Evolutionary conservation across 2,888 invertebrate species (phyloP), one percentile per base, ranked within the genome.

Genomic region (Apamea sordens): DNA sequence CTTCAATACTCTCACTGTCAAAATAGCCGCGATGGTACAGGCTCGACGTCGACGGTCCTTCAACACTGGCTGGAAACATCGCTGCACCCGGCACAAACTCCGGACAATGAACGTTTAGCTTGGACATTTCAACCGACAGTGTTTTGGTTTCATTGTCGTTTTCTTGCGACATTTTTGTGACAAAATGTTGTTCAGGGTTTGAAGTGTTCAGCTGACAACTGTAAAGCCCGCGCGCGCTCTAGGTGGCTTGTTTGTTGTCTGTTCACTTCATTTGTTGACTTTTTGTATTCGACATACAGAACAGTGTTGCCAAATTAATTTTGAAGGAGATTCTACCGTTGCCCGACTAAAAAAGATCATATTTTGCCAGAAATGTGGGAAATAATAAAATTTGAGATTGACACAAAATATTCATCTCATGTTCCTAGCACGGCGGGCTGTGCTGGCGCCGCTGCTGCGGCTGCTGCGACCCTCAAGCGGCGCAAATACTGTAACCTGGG

Each of bases 21-120:
- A 36, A 5, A 36, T 5, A 36, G 36, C 5, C 5, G 36, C 5
- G 36, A 36, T 5, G 36, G 36, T 36, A 36, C 36, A 36, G 36
- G 36, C 5, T 36, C 7, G 73, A 47, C 13, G 47, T 47, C 47
- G 47, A 73, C 36, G 65, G 73, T 41, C 50, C 74, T 44, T 56
- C 74, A 56, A 15, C 24, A 69, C 69, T 56, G 24, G 56, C 6
- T 53, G 69, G 69, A 56, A 24, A 61, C 59, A 32, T 8, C 18
- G 44, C n/a, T 28, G 61, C 61, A 44, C 32, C 36, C 18, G 72
- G 72, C 47, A 72, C 75, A 71, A 76, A 76, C n/a, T 76, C 59
- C 8, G 47, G 47, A 8, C 71, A 61, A 76, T 72, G 13, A 13
- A 76, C 59, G 32, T 76, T 76, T 8, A 76, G n/a, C 5, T 44